These are phyloP conservation scores for Stenotaenia linearis DNA, from an alignment of 2,888 invertebrate species.

Conservation along the genomic window DNA sequence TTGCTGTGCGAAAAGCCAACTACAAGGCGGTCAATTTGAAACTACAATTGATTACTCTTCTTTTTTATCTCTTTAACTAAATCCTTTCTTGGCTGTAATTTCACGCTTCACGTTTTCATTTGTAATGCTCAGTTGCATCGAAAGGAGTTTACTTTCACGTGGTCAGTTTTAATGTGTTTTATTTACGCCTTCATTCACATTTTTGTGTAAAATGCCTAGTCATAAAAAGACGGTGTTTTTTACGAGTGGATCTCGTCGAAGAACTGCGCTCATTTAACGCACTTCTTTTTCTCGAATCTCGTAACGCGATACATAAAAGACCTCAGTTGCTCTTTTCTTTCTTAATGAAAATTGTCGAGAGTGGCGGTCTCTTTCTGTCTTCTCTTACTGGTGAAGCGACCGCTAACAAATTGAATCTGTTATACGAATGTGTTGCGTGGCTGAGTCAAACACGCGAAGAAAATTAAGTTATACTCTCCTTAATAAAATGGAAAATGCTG, in stretches of 20 bases:
- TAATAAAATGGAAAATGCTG: constrained; percentile 12
- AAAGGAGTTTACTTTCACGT: neutral
- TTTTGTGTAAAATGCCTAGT: neutral
- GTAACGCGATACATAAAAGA: constrained; percentile 15
- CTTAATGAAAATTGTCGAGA: constrained; percentile 21
- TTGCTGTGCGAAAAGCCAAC: constrained; percentile 2
- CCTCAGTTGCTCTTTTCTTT: constrained; percentile 7
- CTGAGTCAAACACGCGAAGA: constrained; percentile 24
- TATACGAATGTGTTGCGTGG: constrained; percentile 1
- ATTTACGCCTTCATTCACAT: neutral
- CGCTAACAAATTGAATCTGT: constrained; percentile 24
- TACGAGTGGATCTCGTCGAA: neutral
- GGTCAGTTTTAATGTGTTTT: neutral
- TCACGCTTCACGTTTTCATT: constrained; percentile 23
- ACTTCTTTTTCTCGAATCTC: neutral
- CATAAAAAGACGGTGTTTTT: neutral
- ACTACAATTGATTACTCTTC: constrained; percentile 12
- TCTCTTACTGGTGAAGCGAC: constrained; percentile 1
- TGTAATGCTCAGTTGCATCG: constrained; percentile 1
- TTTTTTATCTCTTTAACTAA: constrained; percentile 5
- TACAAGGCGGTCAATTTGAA: constrained; percentile 12
- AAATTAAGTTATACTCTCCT: constrained; percentile 7
- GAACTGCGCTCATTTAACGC: neutral
- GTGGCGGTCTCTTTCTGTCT: neutral
- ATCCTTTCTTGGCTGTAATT: constrained; percentile 2